These are phyloP conservation scores for Falco berigora DNA, from an alignment of 2,797 vertebrate genomes.

Conservation along the genomic window DNA sequence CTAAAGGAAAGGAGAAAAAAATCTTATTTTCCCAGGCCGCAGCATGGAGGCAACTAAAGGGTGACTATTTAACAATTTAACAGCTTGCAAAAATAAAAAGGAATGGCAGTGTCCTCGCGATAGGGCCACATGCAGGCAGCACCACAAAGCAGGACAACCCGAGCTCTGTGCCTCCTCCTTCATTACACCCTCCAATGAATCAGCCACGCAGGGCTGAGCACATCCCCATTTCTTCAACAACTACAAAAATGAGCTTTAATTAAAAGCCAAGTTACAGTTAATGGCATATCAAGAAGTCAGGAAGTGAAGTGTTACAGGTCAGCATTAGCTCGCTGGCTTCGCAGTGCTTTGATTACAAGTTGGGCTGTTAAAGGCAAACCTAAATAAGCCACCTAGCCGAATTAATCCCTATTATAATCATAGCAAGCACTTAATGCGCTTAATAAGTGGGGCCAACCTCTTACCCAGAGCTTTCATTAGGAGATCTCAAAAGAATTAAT, in stretches of 20 bases:
- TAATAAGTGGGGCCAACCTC: not conserved
- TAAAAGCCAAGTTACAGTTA: not conserved
- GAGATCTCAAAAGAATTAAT: not conserved
- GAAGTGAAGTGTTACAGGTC: not conserved
- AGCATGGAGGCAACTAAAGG: not conserved
- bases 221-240: not conserved
- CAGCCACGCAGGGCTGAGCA: not conserved
- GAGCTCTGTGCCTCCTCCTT: not conserved
- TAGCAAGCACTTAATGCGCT: not conserved
- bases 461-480: not conserved
- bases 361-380: not conserved
- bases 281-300: not conserved
- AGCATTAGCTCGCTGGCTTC: not conserved
- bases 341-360: not conserved
- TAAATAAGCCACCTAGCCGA: not conserved
- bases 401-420: not conserved
- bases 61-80: not conserved
- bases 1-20: not conserved
- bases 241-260: not conserved
- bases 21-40: not conserved
- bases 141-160: not conserved
- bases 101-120: rapidly evolving
- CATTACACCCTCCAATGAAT: not conserved
- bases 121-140: rapidly evolving
- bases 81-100: not conserved